These are phyloP conservation scores for Grus americana DNA, from an alignment of 2,113 vertebrate genomes.

Conservation along the genomic window DNA sequence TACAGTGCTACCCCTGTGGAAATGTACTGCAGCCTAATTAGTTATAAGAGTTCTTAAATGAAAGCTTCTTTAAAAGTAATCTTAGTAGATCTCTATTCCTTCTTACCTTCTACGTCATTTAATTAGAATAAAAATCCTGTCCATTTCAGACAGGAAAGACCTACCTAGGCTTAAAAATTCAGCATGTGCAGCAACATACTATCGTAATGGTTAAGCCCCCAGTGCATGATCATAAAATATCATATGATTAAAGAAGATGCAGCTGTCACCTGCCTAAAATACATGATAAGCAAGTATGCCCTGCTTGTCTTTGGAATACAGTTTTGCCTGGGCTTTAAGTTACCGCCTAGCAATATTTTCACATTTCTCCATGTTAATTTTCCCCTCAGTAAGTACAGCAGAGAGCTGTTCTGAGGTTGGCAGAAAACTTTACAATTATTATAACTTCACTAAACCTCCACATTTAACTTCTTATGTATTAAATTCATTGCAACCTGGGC, in stretches of 20 bases:
- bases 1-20: neutral
- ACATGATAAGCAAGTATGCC: neutral
- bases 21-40: conserved; percentile 3
- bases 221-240: neutral
- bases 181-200: neutral
- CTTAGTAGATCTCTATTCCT: conserved; percentile 13
- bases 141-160: neutral
- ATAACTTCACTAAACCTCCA: neutral
- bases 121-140: conserved; percentile 50
- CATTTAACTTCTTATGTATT: neutral
- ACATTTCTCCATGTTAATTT: neutral
- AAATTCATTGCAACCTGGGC: neutral
- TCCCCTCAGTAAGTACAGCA: neutral
- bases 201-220: neutral
- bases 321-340: neutral
- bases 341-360: neutral
- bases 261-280: neutral
- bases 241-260: neutral
- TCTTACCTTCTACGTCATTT: conserved; percentile 28
- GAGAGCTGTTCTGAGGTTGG: neutral
- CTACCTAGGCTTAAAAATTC: neutral
- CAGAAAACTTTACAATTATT: neutral
- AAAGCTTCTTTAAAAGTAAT: conserved; percentile 59
- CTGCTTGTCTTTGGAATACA: neutral
- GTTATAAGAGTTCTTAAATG: conserved; percentile 27